Percentiles rank a stretch among this genome's conserved stretches.
Evolutionary conservation across 2,888 invertebrate species (phyloP).

Genomic region (Galeruca laticollis): DNA sequence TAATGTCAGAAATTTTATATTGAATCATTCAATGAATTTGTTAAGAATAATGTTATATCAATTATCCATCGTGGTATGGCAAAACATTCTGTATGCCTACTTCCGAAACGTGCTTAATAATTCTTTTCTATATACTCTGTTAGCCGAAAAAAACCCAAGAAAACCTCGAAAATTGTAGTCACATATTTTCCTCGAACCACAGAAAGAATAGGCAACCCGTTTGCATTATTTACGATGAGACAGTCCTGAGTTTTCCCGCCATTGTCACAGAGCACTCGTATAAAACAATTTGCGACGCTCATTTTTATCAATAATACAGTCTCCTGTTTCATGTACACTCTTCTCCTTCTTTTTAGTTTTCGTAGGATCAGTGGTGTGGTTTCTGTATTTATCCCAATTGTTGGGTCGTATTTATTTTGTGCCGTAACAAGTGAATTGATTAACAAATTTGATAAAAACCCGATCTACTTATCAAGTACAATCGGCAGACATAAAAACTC

Average conservation of each 20-base stretch:
- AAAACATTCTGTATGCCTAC: not conserved
- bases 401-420: no score
- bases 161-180: conserved; percentile 24
- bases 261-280: conserved; percentile 63
- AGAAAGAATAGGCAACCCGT: conserved; percentile 42
- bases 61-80: not conserved
- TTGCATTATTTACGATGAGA: conserved; percentile 63
- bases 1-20: no score
- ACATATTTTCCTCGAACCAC: conserved; percentile 43
- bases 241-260: conserved; percentile 50
- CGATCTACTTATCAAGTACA: no score
- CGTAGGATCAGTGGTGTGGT: not conserved
- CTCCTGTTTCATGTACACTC: conserved; percentile 55
- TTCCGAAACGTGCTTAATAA: conserved; percentile 14
- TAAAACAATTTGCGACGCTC: conserved; percentile 65
- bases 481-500: no score
- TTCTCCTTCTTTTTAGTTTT: conserved; percentile 35
- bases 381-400: not conserved
- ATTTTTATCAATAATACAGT: conserved; percentile 66
- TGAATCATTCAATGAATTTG: no score
- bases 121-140: conserved; percentile 8
- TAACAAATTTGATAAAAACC: no score
- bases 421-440: no score
- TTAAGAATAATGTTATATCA: no score
- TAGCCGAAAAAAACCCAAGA: conserved; percentile 12